Evolutionary conservation across 2,888 invertebrate species (phyloP).

Genomic region (Neoitamus cyanurus): DNA sequence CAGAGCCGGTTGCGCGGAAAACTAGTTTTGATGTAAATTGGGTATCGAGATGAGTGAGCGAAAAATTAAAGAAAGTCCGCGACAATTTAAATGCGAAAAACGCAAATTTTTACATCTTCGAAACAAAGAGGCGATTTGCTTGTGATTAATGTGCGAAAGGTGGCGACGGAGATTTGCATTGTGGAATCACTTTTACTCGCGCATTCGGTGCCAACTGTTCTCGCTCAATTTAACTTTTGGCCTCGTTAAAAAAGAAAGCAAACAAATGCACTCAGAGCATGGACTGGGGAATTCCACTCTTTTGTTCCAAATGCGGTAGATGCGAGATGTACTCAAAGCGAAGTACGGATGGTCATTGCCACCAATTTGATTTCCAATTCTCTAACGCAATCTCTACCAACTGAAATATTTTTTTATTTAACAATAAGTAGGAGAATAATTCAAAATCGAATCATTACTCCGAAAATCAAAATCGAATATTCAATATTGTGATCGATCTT

Average conservation of each 20-base stretch:
- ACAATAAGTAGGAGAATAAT: too few species aligned
- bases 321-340: background rate
- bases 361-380: background rate
- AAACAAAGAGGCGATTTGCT: background rate
- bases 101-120: background rate
- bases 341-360: background rate
- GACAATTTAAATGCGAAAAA: background rate
- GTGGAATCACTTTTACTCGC: background rate
- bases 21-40: conserved; percentile 17
- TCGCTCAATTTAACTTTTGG: background rate
- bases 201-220: background rate
- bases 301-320: background rate
- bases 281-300: background rate
- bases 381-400: background rate
- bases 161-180: background rate
- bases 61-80: conserved; percentile 22
- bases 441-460: too few species aligned
- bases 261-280: background rate
- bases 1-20: background rate
- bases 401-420: too few species aligned
- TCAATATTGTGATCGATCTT: too few species aligned
- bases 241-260: background rate
- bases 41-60: background rate
- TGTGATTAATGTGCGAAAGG: background rate
- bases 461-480: too few species aligned